Evolutionary conservation across 2,113 vertebrate genomes (phyloP), one percentile per base, ranked within the genome.

Genomic region (Grammomys surdaster): DNA sequence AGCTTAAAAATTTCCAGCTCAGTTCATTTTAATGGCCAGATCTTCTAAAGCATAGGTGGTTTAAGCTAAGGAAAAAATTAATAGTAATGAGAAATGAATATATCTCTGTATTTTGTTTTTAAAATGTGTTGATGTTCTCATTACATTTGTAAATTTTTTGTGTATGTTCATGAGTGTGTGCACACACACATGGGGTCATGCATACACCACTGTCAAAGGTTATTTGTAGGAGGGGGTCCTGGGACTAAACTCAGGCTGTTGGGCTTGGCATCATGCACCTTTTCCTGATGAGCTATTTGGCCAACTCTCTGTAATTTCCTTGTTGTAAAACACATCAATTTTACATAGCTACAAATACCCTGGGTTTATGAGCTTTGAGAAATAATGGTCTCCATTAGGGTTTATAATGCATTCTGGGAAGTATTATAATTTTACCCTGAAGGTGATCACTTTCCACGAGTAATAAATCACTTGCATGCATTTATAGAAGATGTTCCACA

Each of bases 321-420:
- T 89, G 28, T 87, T 81, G 69, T 67, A 24, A 96, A 94, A 90
- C 54, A 51, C 96, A 87, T 60, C 56, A 78, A 56, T 40, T 96
- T 88, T 78, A 56, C 67, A 89, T 65, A 94, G 73, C 67, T 93
- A 72, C 90, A 91, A 96, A 82, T 82, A 69, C 33, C 80, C 31
- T 82, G 91, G 75, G 60, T 91, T 95, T 96, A 95, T 88, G 67
- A n/a, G 60, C 36, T 94, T 96, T 93, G 36, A 70, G 91, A 94
- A 97, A 94, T 93, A 93, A 96, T 87, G 87, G 90, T 67, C 67
- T 96, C 48, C 87, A 89, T 94, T 82, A 94, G 17, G 40, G 67
- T 87, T 56, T 89, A 24, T 89, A 89, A 93, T 22, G 63, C 28
- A 48, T 86, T 51, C 63, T 48, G 46, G 46, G 19, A 51, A 51